Evolutionary conservation across 2,888 invertebrate species (phyloP).

Genomic region (Callosobruchus maculatus): DNA sequence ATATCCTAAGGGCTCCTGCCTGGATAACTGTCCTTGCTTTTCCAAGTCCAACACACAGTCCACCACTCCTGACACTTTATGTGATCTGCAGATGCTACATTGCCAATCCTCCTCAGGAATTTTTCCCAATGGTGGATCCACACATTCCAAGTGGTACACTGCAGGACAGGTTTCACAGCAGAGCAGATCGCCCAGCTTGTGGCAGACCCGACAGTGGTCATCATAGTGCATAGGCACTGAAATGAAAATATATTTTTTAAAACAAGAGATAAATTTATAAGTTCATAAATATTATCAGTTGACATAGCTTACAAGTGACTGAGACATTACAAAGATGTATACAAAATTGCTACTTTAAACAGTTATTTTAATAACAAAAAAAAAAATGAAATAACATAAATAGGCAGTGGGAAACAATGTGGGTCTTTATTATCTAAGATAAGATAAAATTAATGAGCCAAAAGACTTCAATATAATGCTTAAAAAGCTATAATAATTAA

Average conservation of each 20-base stretch:
- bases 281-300: too few relatives aligned
- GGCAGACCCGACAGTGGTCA: slow-evolving; percentile 89
- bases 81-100: slow-evolving; percentile 89
- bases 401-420: too few relatives aligned
- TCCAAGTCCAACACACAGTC: slow-evolving; percentile 91
- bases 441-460: too few relatives aligned
- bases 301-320: too few relatives aligned
- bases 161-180: slow-evolving; percentile 99
- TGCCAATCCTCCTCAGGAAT: slow-evolving; percentile 98
- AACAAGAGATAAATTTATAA: too few relatives aligned
- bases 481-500: too few relatives aligned
- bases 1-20: slow-evolving; percentile 91
- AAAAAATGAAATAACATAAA: too few relatives aligned
- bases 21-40: slow-evolving; percentile 83
- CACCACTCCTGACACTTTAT: slow-evolving; percentile 87
- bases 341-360: not conserved
- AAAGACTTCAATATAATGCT: too few relatives aligned
- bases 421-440: too few relatives aligned
- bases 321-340: too few relatives aligned
- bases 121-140: slow-evolving; percentile 89
- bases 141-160: slow-evolving; percentile 95
- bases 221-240: slow-evolving; percentile 82
- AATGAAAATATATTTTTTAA: slow-evolving; percentile 20
- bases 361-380: not conserved
- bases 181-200: slow-evolving; percentile 87